Conservation (phyloP, 2,888 invertebrate species). For the Cosmopolites sordidus region DNA sequence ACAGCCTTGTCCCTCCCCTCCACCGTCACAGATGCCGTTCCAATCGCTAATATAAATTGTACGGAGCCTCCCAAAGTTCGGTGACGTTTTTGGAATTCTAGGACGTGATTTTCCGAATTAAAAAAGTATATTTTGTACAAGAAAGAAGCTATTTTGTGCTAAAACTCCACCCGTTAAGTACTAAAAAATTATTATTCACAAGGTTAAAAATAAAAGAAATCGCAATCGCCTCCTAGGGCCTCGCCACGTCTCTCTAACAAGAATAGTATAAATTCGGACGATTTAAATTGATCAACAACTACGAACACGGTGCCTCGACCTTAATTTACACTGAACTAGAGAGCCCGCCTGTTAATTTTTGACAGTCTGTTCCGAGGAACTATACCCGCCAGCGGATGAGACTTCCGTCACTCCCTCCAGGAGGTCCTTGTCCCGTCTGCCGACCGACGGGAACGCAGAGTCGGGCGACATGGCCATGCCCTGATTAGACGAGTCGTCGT, state of each 20-base stretch:
- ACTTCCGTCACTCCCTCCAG: not conserved
- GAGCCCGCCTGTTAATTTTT: constrained; percentile 12
- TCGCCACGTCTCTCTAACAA: constrained; percentile 1
- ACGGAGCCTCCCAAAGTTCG: too few species aligned
- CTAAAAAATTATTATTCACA: too few species aligned
- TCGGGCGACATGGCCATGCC: constrained; percentile 29
- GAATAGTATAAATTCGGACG: constrained; percentile 19
- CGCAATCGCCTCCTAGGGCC: too few species aligned
- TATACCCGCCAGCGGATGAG: constrained; percentile 1
- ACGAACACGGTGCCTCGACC: constrained; percentile 12
- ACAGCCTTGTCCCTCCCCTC: too few species aligned
- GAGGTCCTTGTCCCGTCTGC: constrained; percentile 1
- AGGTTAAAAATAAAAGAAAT: too few species aligned
- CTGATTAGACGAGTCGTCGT: constrained; percentile 63
- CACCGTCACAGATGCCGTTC: too few species aligned
- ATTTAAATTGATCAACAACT: constrained; percentile 4
- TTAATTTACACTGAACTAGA: constrained; percentile 15
- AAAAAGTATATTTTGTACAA: not conserved
- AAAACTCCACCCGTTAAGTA: too few species aligned
- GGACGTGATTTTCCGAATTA: constrained; percentile 1
- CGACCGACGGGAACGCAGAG: not conserved
- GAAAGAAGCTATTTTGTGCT: too few species aligned
- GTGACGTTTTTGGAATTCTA: too few species aligned
- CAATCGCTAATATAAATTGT: too few species aligned
- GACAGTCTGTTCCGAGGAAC: constrained; percentile 5